Evolutionary conservation across 1,140 invertebrate genomes (phyloP).

Genomic region (Teleogryllus occipitalis): DNA sequence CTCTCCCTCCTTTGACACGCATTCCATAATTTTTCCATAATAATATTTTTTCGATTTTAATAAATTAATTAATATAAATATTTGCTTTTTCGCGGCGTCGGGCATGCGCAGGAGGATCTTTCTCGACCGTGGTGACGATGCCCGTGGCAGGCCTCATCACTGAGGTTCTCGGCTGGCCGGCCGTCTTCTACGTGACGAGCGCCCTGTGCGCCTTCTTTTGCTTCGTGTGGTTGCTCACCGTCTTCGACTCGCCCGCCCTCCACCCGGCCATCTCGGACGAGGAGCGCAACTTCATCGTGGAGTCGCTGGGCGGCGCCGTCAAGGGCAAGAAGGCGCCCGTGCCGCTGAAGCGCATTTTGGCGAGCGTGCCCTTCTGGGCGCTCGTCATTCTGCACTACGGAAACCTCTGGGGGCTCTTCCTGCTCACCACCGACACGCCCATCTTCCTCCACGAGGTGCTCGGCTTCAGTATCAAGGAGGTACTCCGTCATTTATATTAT

Average conservation of each 20-base stretch:
- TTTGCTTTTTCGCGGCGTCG: too few species aligned
- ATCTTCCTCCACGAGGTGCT: conserved; percentile 80
- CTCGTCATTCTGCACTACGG: conserved; percentile 60
- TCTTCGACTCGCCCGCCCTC: conserved; percentile 58
- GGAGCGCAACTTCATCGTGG: conserved; percentile 68
- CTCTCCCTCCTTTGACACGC: too few species aligned
- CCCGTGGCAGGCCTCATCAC: conserved; percentile 56
- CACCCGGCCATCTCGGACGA: conserved; percentile 66
- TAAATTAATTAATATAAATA: too few species aligned
- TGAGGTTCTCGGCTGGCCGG: conserved; percentile 56
- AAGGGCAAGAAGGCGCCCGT: neutral
- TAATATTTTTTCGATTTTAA: too few species aligned
- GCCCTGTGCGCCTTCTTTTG: conserved; percentile 34
- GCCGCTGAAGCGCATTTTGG: conserved; percentile 36
- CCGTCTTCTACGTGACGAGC: conserved; percentile 33
- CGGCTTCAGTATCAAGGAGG: conserved; percentile 68
- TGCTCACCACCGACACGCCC: conserved; percentile 78
- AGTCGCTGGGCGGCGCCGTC: conserved; percentile 20
- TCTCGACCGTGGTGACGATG: conserved; percentile 71
- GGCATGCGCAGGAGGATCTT: conserved; percentile 54
- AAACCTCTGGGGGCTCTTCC: conserved; percentile 69
- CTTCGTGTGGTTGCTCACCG: conserved; percentile 55
- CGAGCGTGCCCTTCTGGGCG: conserved; percentile 58
- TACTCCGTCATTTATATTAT: conserved; percentile 29
- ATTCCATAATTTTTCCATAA: too few species aligned